A percentile compares a stretch with the other conserved stretches of the same genome.
Evolutionary conservation across 2,113 vertebrate species (phyloP).

Genomic region (Abramis brama): DNA sequence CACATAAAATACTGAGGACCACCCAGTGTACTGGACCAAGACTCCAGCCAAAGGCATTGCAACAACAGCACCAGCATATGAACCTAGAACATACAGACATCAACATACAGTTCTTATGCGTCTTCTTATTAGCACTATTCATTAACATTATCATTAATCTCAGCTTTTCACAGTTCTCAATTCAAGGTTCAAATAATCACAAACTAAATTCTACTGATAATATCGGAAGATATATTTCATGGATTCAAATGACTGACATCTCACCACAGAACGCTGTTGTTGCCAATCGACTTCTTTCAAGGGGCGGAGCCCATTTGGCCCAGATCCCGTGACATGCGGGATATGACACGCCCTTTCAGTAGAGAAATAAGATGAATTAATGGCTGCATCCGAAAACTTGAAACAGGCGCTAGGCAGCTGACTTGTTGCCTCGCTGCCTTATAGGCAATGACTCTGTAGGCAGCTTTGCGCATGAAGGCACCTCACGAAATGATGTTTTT

Average conservation of each 20-base stretch:
- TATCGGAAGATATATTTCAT: background rate
- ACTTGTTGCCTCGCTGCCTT: too few species aligned
- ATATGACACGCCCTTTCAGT: conserved; percentile 87
- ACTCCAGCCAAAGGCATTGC: conserved; percentile 94
- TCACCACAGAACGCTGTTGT: conserved; percentile 88
- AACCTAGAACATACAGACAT: conserved; percentile 74
- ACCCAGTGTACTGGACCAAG: conserved; percentile 89
- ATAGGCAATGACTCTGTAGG: too few species aligned
- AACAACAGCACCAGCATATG: conserved; percentile 91
- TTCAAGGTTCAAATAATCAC: background rate
- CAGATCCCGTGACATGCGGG: conserved; percentile 94
- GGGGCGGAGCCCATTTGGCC: conserved; percentile 87
- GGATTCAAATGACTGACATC: background rate
- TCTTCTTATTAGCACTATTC: background rate
- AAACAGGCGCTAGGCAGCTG: too few species aligned
- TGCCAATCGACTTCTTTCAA: conserved; percentile 86
- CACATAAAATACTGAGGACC: conserved; percentile 93
- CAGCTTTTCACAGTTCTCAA: background rate
- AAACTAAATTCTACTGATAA: background rate
- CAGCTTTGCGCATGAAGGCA: too few species aligned
- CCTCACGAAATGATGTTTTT: too few species aligned
- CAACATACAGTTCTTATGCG: background rate
- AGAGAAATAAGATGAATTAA: conserved; percentile 7
- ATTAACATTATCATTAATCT: background rate
- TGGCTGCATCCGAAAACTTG: too few species aligned